These are phyloP conservation scores for Trisateles emortualis DNA, from an alignment of 2,888 invertebrate genomes.

Conservation along the genomic window DNA sequence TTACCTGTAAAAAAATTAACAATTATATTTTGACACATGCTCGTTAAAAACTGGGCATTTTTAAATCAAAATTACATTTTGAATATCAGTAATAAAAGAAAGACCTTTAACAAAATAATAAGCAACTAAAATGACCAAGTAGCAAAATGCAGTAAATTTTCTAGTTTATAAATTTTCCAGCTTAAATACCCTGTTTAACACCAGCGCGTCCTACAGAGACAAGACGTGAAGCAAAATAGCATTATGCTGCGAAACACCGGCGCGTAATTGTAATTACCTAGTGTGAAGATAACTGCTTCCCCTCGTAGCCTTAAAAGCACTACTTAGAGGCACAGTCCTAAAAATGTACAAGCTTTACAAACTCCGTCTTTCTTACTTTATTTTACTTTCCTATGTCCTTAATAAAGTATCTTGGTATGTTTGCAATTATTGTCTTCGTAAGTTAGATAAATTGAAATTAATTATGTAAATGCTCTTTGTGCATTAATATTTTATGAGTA, in stretches of 20 bases:
- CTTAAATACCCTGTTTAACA: constrained; percentile 2
- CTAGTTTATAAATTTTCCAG: constrained; percentile 1
- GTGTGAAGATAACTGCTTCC: constrained; percentile 61
- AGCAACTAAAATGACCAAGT: neutral
- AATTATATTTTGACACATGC: too few relatives aligned
- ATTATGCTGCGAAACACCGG: constrained; percentile 51
- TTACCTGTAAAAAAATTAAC: too few relatives aligned
- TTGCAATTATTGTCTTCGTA: too few relatives aligned
- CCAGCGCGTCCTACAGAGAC: constrained; percentile 12
- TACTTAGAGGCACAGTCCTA: constrained; percentile 50
- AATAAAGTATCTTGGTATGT: neutral
- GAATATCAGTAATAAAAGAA: too few relatives aligned
- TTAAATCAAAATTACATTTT: too few relatives aligned
- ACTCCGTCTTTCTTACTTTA: constrained; percentile 28
- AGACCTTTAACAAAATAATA: too few relatives aligned
- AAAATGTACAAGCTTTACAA: constrained; percentile 27
- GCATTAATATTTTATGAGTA: neutral
- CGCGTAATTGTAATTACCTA: constrained; percentile 61
- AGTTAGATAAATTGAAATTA: neutral
- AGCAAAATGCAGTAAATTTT: neutral
- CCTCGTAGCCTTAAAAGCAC: constrained; percentile 55
- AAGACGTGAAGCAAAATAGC: constrained; percentile 43
- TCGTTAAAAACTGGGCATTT: too few relatives aligned
- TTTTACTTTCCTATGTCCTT: constrained; percentile 10
- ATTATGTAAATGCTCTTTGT: neutral